Evolutionary conservation across 2,797 vertebrate species (phyloP), one percentile per base, ranked within the genome.

Genomic region (Rhinella marina): DNA sequence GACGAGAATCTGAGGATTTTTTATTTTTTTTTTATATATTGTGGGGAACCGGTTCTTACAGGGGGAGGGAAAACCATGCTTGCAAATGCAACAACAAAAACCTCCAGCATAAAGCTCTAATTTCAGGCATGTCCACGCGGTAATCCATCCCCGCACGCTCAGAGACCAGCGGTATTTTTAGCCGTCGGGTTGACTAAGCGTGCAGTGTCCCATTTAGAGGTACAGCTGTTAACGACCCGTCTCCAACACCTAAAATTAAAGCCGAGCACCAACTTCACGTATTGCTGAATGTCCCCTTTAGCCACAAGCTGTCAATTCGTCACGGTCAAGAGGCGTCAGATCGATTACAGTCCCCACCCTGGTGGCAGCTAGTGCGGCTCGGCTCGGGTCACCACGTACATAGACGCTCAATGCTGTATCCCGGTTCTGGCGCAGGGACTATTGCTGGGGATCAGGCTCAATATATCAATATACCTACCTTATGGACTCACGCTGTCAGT

Each of bases 331-430:
- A 62, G 70, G 82, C 70, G 11, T 25, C 17, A 29, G 41, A 85
- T 85, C n/a, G 21, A 25, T 76, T 76, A 77, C 57, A 29, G 12
- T 27, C 83, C 82, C 83, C 83, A 64, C 56, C 72, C 83, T 27
- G 84, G 56, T 17, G 73, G 41, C 2, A 77, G 48, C 10, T 16
- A 77, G 23, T 41, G 75, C 11, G 23, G 10, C 41, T 16, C 11
- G 23, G 10, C 41, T 16, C 81, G 23, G 48, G 32, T 50, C 54
- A 17, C 50, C 19, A 23, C 14, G 50, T 68, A 17, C 54, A 57
- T 72, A 82, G 59, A 64, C 50, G 64, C 17, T 29, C 62, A 17
- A 16, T 32, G 66, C 10, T 14, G 52, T 11, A 41, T 41, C 41
- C 41, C 41, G 4, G 5, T 0, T 41, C 32, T 32, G 32, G 32